phyloP scores from a whole-genome alignment of 2,888 invertebrate genomes.

The Alloplasta piceator region DNA sequence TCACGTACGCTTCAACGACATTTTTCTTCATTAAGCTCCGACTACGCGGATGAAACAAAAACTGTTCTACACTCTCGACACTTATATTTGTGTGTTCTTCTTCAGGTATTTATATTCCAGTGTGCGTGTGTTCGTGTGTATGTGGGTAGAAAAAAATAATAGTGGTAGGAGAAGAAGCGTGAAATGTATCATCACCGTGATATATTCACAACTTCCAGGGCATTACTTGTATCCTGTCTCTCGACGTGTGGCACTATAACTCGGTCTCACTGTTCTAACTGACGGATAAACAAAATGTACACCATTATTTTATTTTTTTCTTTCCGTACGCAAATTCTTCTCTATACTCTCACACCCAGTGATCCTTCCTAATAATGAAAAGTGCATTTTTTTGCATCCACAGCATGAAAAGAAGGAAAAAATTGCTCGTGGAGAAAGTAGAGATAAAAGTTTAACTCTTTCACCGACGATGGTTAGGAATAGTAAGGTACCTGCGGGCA shows the following conservation, averaged over 20 bases:
- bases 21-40: constrained; percentile 71
- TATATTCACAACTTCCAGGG: constrained; percentile 43
- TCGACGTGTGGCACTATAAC: no score
- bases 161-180: no score
- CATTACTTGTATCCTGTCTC: constrained; percentile 40
- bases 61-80: constrained; percentile 37
- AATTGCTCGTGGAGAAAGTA: no score
- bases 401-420: no score
- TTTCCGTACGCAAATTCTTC: constrained; percentile 30
- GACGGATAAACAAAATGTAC: constrained; percentile 54
- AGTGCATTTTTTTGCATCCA: constrained; percentile 5
- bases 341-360: constrained; percentile 21
- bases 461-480: no score
- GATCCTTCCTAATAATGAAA: neutral
- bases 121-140: neutral
- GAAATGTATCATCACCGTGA: constrained; percentile 35
- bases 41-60: constrained; percentile 36
- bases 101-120: constrained; percentile 41
- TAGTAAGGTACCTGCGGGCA: no score
- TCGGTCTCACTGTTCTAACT: constrained; percentile 40
- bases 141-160: constrained; percentile 14
- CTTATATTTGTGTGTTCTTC: no score
- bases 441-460: no score
- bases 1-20: constrained; percentile 61
- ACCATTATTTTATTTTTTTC: constrained; percentile 1